A percentile compares a stretch with the other conserved stretches of the same genome.
phyloP scores from a whole-genome alignment of 2,113 vertebrate species.

The Antigone vipio region DNA sequence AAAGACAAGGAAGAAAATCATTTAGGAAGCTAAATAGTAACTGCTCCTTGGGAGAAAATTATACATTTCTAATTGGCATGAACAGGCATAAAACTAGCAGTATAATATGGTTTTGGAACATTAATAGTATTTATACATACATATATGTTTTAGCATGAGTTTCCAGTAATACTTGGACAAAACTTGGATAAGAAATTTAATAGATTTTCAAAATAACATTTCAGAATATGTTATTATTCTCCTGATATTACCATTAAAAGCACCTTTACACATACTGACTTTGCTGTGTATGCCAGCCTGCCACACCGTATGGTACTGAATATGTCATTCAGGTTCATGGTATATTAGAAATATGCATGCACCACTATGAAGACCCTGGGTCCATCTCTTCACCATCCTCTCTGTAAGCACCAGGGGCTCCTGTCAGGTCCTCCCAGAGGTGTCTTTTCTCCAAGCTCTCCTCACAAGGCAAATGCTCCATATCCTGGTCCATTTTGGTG shows the following conservation, averaged over 20 bases:
- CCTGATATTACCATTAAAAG: background rate
- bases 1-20: accelerated
- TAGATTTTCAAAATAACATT: background rate
- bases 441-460: background rate
- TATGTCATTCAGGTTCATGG: background rate
- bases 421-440: background rate
- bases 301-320: background rate
- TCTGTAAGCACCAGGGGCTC: background rate
- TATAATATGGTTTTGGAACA: background rate
- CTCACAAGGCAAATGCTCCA: background rate
- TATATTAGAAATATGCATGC: background rate
- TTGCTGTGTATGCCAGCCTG: background rate
- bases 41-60: background rate
- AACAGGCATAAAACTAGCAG: background rate
- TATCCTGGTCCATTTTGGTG: background rate
- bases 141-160: background rate
- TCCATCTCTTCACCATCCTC: background rate
- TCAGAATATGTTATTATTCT: background rate
- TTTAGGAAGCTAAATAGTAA: background rate
- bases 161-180: background rate
- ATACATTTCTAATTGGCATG: background rate
- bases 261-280: background rate
- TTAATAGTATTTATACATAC: background rate
- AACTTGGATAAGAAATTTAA: background rate
- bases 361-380: background rate